Percentiles rank a stretch among this genome's conserved stretches.
Evolutionary conservation across 2,113 vertebrate species (phyloP).

Genomic region (Myiagra hebetior): DNA sequence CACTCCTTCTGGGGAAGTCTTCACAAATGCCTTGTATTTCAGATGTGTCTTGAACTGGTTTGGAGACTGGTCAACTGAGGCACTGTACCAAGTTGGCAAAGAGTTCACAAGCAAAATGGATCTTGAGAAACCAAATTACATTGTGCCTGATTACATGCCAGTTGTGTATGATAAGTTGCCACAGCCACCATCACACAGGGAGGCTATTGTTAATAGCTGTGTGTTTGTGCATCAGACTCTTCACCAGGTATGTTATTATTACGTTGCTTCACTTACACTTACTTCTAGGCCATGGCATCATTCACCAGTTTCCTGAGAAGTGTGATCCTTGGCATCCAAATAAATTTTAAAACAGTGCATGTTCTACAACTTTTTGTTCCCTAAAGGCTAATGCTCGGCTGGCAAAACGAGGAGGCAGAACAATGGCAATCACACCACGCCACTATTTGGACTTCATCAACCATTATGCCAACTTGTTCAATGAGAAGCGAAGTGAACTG

Average conservation of each 20-base stretch:
- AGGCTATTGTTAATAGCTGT: slow-evolving; percentile 96
- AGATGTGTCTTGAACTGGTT: slow-evolving; percentile 99
- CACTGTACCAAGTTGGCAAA: slow-evolving; percentile 96
- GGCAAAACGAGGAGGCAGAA: slow-evolving; percentile 93
- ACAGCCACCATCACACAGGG: slow-evolving; percentile 88
- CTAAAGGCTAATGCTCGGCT: slow-evolving; percentile 91
- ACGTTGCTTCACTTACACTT: neutral
- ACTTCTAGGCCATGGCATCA: neutral
- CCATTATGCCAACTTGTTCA: slow-evolving; percentile 96
- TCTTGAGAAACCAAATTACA: slow-evolving; percentile 96
- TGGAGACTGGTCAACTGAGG: slow-evolving; percentile 98
- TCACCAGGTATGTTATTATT: slow-evolving; percentile 82
- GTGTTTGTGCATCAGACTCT: slow-evolving; percentile 98
- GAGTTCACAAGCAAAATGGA: slow-evolving; percentile 99
- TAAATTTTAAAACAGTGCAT: neutral
- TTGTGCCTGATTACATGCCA: slow-evolving; percentile 98
- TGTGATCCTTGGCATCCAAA: neutral
- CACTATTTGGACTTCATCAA: slow-evolving; percentile 99
- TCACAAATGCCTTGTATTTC: neutral
- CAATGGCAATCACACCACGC: slow-evolving; percentile 96
- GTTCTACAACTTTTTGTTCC: neutral
- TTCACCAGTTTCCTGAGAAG: neutral
- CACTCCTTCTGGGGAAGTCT: neutral
- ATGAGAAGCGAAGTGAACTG: slow-evolving; percentile 95
- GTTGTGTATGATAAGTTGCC: slow-evolving; percentile 93